A percentile compares a stretch with the other conserved stretches of the same genome.
Conservation (phyloP, 1,140 invertebrate genomes). For the Drosophila miranda region DNA sequence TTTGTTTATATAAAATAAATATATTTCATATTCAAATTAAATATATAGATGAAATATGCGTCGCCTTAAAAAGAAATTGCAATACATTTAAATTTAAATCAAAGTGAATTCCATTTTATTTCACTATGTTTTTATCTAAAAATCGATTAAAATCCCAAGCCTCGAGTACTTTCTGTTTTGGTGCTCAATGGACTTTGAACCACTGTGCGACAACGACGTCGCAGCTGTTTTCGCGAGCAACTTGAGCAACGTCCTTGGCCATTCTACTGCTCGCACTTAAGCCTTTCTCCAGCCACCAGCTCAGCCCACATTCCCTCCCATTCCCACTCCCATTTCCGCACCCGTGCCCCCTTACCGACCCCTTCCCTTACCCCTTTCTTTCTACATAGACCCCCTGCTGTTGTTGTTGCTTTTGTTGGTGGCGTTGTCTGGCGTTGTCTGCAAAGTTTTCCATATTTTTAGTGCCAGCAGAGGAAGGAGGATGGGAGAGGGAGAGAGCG, state of each 20-base stretch:
- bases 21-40: too few relatives aligned
- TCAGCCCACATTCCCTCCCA: background rate
- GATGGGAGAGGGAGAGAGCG: constrained; percentile 8
- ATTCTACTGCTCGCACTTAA: constrained; percentile 60
- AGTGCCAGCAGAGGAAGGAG: constrained; percentile 52
- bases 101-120: too few relatives aligned
- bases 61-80: too few relatives aligned
- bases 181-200: too few relatives aligned
- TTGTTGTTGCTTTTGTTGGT: constrained; percentile 40
- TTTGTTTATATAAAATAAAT: too few relatives aligned
- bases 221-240: constrained; percentile 73
- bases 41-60: too few relatives aligned
- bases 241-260: constrained; percentile 77
- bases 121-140: too few relatives aligned
- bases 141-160: too few relatives aligned
- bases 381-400: constrained; percentile 24
- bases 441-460: constrained; percentile 81
- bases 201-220: constrained; percentile 37
- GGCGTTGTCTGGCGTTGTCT: constrained; percentile 71
- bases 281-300: constrained; percentile 48
- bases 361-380: background rate
- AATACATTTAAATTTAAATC: too few relatives aligned
- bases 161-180: too few relatives aligned
- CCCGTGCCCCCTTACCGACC: background rate
- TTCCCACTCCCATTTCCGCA: background rate